Percentiles rank a stretch among this genome's conserved stretches.
Conservation (phyloP, 1,140 invertebrate species). For the Leucophenga varia region DNA sequence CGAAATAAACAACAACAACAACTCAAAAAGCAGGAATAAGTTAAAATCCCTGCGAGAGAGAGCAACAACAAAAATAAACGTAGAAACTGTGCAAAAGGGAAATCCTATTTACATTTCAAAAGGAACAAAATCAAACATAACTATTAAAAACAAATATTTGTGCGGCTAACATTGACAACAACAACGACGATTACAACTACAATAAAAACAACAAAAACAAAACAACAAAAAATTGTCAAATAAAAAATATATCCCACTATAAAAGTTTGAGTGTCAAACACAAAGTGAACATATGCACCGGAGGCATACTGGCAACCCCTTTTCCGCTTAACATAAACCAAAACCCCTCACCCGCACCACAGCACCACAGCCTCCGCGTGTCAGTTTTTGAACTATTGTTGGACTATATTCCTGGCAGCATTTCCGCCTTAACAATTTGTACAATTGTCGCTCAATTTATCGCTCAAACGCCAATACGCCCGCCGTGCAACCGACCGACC, state of each 20-base stretch:
- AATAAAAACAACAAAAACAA: background rate
- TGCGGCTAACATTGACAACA: constrained; percentile 25
- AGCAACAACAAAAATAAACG: no score
- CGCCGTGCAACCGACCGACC: background rate
- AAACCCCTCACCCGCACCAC: no score
- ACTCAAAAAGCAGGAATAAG: constrained; percentile 1
- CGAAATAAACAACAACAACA: background rate
- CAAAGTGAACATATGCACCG: constrained; percentile 52
- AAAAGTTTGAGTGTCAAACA: constrained; percentile 1
- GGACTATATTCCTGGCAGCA: constrained; percentile 51
- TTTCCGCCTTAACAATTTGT: constrained; percentile 56
- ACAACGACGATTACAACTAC: constrained; percentile 3
- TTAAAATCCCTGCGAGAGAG: no score
- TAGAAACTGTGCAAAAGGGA: no score
- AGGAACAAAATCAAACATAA: constrained; percentile 11
- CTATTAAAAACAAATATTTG: constrained; percentile 57
- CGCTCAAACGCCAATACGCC: constrained; percentile 15
- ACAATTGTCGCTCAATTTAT: constrained; percentile 55
- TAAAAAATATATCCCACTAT: no score
- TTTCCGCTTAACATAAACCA: no score
- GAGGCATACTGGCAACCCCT: constrained; percentile 9
- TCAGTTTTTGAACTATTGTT: no score
- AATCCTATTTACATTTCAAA: constrained; percentile 57
- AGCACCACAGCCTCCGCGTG: no score
- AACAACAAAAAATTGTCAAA: no score